phyloP scores from a whole-genome alignment of 2,113 vertebrate species.

The Colistium nudipinnis region DNA sequence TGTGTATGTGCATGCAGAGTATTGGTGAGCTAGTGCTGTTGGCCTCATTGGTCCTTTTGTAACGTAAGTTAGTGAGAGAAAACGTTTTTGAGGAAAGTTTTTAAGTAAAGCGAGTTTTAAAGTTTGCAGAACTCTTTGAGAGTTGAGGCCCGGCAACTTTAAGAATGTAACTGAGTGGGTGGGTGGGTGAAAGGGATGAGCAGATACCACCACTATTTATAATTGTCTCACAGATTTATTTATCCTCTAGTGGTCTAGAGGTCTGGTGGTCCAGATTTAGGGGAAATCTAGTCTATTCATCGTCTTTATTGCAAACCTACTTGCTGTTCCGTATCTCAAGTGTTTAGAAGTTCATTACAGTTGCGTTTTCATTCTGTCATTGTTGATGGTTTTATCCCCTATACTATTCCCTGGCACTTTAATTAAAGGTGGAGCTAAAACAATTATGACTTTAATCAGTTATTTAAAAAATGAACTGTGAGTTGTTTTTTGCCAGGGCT shows the following conservation, averaged over 20 bases:
- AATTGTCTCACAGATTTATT: neutral
- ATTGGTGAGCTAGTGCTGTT: neutral
- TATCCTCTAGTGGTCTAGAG: too few species aligned
- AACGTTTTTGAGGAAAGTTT: neutral
- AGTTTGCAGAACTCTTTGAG: slow-evolving; percentile 26
- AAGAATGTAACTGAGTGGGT: slow-evolving; percentile 3
- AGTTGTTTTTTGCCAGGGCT: neutral
- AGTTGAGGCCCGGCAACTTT: slow-evolving; percentile 51
- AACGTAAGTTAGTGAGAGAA: neutral
- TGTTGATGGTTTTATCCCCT: too few species aligned
- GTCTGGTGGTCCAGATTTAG: too few species aligned
- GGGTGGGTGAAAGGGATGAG: neutral
- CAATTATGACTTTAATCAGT: too few species aligned
- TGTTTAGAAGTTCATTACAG: too few species aligned
- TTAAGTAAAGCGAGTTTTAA: slow-evolving; percentile 8
- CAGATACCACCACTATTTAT: neutral
- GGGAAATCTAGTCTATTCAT: too few species aligned
- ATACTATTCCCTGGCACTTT: too few species aligned
- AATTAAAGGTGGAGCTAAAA: too few species aligned
- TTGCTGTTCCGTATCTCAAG: too few species aligned
- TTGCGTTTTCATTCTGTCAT: neutral
- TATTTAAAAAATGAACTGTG: neutral
- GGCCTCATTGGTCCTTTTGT: fast-evolving
- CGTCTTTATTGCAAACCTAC: too few species aligned
- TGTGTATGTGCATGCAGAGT: neutral